Evolutionary conservation across 2,797 vertebrate genomes (phyloP).

Genomic region (Echiichthys vipera): DNA sequence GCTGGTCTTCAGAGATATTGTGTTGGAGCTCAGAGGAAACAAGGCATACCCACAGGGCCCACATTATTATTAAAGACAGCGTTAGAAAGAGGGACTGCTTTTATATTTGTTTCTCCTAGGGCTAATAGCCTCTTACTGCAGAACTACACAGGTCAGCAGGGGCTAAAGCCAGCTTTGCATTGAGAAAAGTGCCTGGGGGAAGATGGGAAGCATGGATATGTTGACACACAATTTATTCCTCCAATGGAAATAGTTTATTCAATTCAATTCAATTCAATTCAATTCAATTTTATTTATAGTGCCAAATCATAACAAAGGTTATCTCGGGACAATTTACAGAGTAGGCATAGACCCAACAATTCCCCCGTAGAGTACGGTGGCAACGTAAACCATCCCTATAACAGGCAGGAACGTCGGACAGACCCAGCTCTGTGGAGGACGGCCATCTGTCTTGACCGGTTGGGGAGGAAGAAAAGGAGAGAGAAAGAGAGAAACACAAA

Average conservation of each 20-base stretch:
- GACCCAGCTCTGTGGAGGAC: no score
- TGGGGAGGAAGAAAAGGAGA: no score
- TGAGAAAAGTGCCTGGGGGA: constrained; percentile 61
- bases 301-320: no score
- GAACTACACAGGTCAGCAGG: constrained; percentile 72
- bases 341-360: no score
- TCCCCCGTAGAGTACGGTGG: no score
- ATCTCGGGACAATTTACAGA: no score
- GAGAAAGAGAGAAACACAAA: no score
- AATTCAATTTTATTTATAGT: no score
- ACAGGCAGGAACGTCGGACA: no score
- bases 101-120: constrained; percentile 64
- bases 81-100: constrained; percentile 52
- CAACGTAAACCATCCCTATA: no score
- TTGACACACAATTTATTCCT: constrained; percentile 66
- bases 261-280: no score
- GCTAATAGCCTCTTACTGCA: constrained; percentile 64
- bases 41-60: constrained; percentile 53
- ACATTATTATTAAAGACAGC: constrained; percentile 65
- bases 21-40: constrained; percentile 48
- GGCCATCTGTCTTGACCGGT: no score
- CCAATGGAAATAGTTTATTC: constrained; percentile 58
- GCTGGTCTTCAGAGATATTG: constrained; percentile 56
- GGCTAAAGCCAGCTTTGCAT: constrained; percentile 74
- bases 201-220: constrained; percentile 61